Percentiles rank a stretch among this genome's conserved stretches.
These are phyloP conservation scores for Pristionchus exspectatus DNA, from an alignment of 2,888 invertebrate genomes.

Conservation along the genomic window DNA sequence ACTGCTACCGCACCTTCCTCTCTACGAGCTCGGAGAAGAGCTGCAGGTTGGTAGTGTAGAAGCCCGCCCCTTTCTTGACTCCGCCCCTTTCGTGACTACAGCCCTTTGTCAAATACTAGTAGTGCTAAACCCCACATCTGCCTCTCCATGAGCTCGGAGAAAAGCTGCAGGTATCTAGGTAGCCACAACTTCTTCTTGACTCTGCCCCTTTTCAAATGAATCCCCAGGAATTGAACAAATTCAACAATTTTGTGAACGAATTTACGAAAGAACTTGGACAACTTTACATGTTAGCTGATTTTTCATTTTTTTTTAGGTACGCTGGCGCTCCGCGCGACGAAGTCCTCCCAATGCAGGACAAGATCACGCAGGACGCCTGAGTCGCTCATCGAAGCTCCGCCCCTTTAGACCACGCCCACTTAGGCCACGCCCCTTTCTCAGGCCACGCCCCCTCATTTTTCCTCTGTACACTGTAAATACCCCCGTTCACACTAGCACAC, in stretches of 20 bases:
- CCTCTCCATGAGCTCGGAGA: conserved; percentile 71
- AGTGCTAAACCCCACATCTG: too few species aligned
- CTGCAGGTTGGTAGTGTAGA: conserved; percentile 62
- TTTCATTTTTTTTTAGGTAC: background rate
- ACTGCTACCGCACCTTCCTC: conserved; percentile 73
- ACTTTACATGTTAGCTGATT: too few species aligned
- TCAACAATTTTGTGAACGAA: too few species aligned
- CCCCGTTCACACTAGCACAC: background rate
- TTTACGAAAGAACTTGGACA: too few species aligned
- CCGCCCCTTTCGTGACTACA: too few species aligned
- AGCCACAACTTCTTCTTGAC: too few species aligned
- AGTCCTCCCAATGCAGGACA: background rate
- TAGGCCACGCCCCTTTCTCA: background rate
- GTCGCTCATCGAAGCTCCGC: background rate
- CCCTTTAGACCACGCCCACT: background rate
- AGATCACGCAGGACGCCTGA: background rate
- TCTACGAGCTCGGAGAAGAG: conserved; percentile 72
- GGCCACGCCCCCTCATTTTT: background rate
- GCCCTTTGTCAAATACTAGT: too few species aligned
- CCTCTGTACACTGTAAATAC: background rate
- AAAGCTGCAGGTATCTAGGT: conserved; percentile 72
- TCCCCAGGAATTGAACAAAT: too few species aligned
- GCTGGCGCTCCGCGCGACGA: background rate
- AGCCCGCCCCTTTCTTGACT: too few species aligned
- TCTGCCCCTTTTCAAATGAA: too few species aligned